These are phyloP conservation scores for Psilopsiagon aurifrons DNA, from an alignment of 2,113 vertebrate genomes.

Conservation along the genomic window DNA sequence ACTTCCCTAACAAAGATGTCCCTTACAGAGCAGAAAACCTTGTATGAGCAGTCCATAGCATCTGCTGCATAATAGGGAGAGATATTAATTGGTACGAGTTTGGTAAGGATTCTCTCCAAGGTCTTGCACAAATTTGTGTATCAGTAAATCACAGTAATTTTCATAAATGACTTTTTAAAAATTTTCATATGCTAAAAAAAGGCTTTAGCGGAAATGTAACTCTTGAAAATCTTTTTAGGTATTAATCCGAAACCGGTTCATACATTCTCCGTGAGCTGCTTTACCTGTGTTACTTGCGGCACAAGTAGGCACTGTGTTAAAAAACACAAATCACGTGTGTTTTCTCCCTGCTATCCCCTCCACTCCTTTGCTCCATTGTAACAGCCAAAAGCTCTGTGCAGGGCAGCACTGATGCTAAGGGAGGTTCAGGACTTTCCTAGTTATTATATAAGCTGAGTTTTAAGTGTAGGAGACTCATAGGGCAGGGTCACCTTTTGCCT, in stretches of 20 bases:
- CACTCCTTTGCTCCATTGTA: background rate
- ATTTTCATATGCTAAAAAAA: background rate
- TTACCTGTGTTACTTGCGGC: background rate
- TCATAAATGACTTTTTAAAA: background rate
- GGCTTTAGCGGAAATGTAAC: background rate
- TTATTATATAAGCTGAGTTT: background rate
- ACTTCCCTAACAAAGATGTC: background rate
- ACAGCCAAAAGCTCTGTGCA: background rate
- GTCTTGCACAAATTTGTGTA: background rate
- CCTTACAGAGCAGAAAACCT: background rate
- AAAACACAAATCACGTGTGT: background rate
- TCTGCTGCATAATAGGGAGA: background rate
- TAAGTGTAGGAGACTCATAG: background rate
- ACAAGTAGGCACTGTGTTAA: background rate
- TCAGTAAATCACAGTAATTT: background rate
- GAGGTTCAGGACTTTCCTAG: background rate
- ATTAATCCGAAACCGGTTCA: background rate
- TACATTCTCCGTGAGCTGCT: background rate
- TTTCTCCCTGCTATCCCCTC: accelerated
- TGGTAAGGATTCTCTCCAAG: background rate
- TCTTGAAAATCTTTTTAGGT: background rate
- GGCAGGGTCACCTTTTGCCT: background rate
- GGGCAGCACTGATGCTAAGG: background rate
- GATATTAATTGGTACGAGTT: background rate
- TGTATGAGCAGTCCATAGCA: background rate